A percentile compares a stretch with the other conserved stretches of the same genome.
phyloP scores from a whole-genome alignment of 1,140 invertebrate genomes.

The Drosophila repletoides region DNA sequence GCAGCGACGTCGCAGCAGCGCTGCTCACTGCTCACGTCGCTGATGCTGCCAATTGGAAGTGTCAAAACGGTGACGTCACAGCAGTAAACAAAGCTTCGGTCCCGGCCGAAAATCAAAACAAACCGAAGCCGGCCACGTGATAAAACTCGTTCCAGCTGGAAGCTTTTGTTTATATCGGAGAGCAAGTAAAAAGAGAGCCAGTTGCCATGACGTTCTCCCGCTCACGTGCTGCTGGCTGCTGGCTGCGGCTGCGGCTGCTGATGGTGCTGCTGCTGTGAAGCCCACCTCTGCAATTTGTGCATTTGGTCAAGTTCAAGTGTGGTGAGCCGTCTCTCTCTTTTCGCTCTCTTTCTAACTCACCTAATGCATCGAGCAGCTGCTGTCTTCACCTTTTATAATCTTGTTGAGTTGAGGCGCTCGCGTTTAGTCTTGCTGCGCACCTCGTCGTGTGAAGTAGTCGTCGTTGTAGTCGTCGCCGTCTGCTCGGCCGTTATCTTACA shows the following conservation, averaged over 20 bases:
- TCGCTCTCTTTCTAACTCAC: slow-evolving; percentile 26
- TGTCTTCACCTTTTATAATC: slow-evolving; percentile 60
- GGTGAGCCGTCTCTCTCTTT: slow-evolving; percentile 36
- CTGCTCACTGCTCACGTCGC: background rate
- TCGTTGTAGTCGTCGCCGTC: slow-evolving; percentile 29
- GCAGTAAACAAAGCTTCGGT: slow-evolving; percentile 59
- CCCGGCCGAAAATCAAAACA: slow-evolving; percentile 66
- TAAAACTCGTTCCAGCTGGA: slow-evolving; percentile 66
- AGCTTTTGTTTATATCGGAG: slow-evolving; percentile 59
- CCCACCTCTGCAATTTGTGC: slow-evolving; percentile 76
- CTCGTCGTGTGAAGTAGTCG: slow-evolving; percentile 72
- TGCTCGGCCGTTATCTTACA: slow-evolving; percentile 17
- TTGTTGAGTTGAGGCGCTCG: slow-evolving; percentile 32
- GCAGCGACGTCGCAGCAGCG: background rate
- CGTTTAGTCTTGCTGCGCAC: slow-evolving; percentile 77
- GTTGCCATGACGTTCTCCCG: slow-evolving; percentile 1
- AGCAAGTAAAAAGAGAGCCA: slow-evolving; percentile 1
- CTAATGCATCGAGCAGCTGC: slow-evolving; percentile 19
- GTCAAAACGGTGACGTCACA: slow-evolving; percentile 73
- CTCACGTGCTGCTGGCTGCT: slow-evolving; percentile 27
- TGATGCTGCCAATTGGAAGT: slow-evolving; percentile 62
- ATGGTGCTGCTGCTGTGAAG: no score
- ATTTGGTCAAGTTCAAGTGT: slow-evolving; percentile 81
- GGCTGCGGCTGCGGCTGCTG: slow-evolving; percentile 34
- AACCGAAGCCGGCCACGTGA: slow-evolving; percentile 77